Evolutionary conservation across 2,888 invertebrate genomes (phyloP).

Genomic region (Agrotis puta): DNA sequence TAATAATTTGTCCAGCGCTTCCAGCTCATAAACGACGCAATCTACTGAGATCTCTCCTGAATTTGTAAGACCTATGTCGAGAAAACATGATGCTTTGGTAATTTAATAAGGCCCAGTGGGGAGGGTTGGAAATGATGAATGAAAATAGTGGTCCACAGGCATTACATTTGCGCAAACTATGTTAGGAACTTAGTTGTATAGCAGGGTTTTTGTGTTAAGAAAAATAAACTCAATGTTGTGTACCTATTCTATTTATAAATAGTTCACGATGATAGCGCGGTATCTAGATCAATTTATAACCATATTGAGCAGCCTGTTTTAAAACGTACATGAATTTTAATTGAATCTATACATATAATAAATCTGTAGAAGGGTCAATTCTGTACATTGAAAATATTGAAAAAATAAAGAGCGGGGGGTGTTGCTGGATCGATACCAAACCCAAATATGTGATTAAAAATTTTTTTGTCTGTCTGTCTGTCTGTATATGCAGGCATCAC

Average conservation of each 20-base stretch:
- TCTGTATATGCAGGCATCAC: too few relatives aligned
- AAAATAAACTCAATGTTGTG: background rate
- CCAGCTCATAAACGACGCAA: constrained; percentile 17
- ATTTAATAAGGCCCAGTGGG: constrained; percentile 34
- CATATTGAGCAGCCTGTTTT: too few relatives aligned
- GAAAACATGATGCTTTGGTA: constrained; percentile 23
- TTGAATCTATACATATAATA: too few relatives aligned
- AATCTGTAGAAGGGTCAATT: too few relatives aligned
- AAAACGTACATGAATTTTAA: too few relatives aligned
- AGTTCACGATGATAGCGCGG: too few relatives aligned
- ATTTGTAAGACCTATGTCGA: constrained; percentile 27
- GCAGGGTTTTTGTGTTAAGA: background rate
- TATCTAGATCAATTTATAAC: too few relatives aligned
- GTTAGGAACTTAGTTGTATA: background rate
- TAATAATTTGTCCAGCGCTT: constrained; percentile 20
- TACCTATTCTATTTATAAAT: background rate
- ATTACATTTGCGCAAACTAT: background rate
- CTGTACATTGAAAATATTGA: too few relatives aligned
- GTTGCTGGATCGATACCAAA: too few relatives aligned
- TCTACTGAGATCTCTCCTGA: constrained; percentile 21
- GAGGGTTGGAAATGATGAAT: constrained; percentile 8
- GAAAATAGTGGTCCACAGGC: constrained; percentile 6
- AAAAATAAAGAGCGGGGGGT: too few relatives aligned
- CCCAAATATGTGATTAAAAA: too few relatives aligned
- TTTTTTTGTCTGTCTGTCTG: too few relatives aligned